Conservation (phyloP, 2,888 invertebrate species). For the Leptinotarsa peninsularis region DNA sequence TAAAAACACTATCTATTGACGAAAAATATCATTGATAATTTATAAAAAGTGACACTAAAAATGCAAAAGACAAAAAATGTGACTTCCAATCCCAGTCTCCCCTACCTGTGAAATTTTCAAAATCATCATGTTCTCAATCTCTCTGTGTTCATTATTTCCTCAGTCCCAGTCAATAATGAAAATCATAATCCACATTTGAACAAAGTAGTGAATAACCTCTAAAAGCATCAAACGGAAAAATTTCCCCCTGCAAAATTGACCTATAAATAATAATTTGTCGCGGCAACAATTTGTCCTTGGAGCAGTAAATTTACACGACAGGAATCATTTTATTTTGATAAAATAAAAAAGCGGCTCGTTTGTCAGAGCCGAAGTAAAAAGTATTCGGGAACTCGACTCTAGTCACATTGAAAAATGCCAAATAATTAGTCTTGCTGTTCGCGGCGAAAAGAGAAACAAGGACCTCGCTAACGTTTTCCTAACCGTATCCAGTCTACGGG, state of each 20-base stretch:
- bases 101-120: too few relatives aligned
- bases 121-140: too few relatives aligned
- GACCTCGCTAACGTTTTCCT: constrained; percentile 31
- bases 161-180: too few relatives aligned
- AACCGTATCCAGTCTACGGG: constrained; percentile 55
- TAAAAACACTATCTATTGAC: too few relatives aligned
- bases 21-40: too few relatives aligned
- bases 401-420: constrained; percentile 60
- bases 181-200: too few relatives aligned
- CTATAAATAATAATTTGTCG: constrained; percentile 34
- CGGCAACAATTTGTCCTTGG: constrained; percentile 36
- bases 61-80: too few relatives aligned
- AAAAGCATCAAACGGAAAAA: neutral
- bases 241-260: constrained; percentile 1
- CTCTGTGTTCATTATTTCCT: too few relatives aligned
- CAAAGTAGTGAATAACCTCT: neutral
- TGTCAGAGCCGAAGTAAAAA: constrained; percentile 52
- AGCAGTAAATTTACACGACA: constrained; percentile 43
- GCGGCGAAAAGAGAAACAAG: constrained; percentile 33
- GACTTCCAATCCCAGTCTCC: too few relatives aligned
- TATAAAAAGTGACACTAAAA: too few relatives aligned
- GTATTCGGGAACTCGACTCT: constrained; percentile 50
- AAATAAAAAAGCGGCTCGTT: constrained; percentile 51
- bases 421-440: constrained; percentile 61
- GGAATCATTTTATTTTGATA: constrained; percentile 43